These are phyloP conservation scores for Hydrotaea diabolus DNA, from an alignment of 2,888 invertebrate genomes.

Conservation along the genomic window DNA sequence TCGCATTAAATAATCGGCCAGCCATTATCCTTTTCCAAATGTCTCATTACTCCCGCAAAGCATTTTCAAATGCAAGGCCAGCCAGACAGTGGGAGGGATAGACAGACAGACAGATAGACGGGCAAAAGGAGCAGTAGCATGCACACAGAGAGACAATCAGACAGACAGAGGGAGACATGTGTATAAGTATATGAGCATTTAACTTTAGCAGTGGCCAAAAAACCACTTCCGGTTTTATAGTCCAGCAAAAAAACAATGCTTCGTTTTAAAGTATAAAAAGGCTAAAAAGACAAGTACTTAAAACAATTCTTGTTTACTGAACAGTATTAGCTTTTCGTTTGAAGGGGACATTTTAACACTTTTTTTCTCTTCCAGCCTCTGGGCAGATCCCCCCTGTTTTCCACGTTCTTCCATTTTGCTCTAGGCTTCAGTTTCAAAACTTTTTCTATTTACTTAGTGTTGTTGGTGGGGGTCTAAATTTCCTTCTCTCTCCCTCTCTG, in stretches of 20 bases:
- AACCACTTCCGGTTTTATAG: background rate
- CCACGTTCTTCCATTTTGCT: slow-evolving; percentile 9
- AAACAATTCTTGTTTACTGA: background rate
- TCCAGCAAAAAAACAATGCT: background rate
- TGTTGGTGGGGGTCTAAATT: slow-evolving; percentile 7
- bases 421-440: slow-evolving; percentile 44
- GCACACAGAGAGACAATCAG: background rate
- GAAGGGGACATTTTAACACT: background rate
- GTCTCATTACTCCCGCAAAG: slow-evolving; percentile 5
- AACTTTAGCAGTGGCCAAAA: slow-evolving; percentile 3
- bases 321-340: background rate
- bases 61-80: background rate
- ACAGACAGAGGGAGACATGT: background rate
- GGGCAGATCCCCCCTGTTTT: background rate
- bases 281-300: background rate
- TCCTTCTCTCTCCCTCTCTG: slow-evolving; percentile 27
- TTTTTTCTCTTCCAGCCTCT: background rate
- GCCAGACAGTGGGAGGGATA: background rate
- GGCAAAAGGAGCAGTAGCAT: background rate
- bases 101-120: background rate
- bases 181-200: background rate
- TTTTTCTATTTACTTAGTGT: slow-evolving; percentile 59
- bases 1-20: slow-evolving; percentile 65
- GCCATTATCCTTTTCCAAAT: slow-evolving; percentile 10
- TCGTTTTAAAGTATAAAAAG: background rate